phyloP scores from a whole-genome alignment of 2,797 vertebrate genomes.

The Synanceia verrucosa region DNA sequence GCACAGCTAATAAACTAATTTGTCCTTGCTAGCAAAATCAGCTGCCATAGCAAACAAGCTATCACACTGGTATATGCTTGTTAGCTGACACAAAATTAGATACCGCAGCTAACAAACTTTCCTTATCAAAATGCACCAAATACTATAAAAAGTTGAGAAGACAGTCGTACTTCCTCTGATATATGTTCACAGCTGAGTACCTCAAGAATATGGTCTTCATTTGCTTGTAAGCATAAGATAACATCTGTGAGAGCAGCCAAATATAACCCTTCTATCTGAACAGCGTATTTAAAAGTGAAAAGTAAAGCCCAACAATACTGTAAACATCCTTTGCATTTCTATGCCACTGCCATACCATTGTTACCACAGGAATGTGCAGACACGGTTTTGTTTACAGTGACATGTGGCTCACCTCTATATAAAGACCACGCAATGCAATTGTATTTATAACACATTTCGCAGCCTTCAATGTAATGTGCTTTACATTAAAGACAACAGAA shows the following conservation, averaged over 20 bases:
- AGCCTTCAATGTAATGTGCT: not conserved
- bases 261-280: conserved; percentile 1
- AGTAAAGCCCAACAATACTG: not conserved
- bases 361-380: conserved; percentile 37
- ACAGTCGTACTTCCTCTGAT: too few species aligned
- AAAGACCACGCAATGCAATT: conserved; percentile 5
- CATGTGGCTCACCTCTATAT: conserved; percentile 15
- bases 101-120: too few species aligned
- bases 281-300: conserved; percentile 9
- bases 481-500: not conserved
- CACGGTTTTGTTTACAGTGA: conserved; percentile 23
- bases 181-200: too few species aligned
- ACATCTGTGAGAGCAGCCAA: not conserved
- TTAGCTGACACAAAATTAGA: too few species aligned
- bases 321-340: conserved; percentile 10
- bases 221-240: too few species aligned
- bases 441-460: conserved; percentile 26
- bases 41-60: not conserved
- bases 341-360: conserved; percentile 6
- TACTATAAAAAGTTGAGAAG: too few species aligned
- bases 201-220: too few species aligned
- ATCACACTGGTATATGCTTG: too few species aligned
- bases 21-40: not conserved
- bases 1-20: not conserved
- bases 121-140: too few species aligned